Conservation (phyloP, 2,113 vertebrate species). For the Beaufortia kweichowensis region DNA sequence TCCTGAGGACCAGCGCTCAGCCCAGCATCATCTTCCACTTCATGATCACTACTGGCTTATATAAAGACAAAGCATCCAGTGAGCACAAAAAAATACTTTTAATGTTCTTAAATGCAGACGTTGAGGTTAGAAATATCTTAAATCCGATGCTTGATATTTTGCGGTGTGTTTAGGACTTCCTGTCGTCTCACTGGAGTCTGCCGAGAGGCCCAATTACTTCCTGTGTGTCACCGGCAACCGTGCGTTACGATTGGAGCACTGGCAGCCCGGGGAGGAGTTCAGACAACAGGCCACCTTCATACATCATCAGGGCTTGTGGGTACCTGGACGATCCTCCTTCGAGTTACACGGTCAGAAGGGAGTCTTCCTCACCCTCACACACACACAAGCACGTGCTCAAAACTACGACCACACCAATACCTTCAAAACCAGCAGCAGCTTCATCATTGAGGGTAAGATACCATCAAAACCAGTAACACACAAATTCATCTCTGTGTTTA, state of each 20-base stretch:
- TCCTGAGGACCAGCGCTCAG: constrained; percentile 73
- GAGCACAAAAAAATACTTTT: constrained; percentile 60
- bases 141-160: background rate
- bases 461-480: constrained; percentile 86
- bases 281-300: constrained; percentile 84
- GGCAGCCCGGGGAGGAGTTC: constrained; percentile 81
- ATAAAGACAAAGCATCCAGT: constrained; percentile 88
- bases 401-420: constrained; percentile 84
- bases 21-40: constrained; percentile 84
- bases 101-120: no score
- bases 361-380: constrained; percentile 84
- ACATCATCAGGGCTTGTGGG: constrained; percentile 90
- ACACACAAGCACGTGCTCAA: constrained; percentile 73
- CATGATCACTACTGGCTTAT: constrained; percentile 92
- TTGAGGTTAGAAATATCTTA: no score
- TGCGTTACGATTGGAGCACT: constrained; percentile 79
- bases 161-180: constrained; percentile 73
- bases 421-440: constrained; percentile 90
- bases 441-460: constrained; percentile 87
- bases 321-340: constrained; percentile 84
- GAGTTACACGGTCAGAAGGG: constrained; percentile 88
- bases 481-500: background rate
- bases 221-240: constrained; percentile 77
- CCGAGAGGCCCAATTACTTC: constrained; percentile 95
- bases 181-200: constrained; percentile 90